Evolutionary conservation across 2,888 invertebrate genomes (phyloP), one percentile per base, ranked within the genome.

Genomic region (Ichneumoninae sp.): DNA sequence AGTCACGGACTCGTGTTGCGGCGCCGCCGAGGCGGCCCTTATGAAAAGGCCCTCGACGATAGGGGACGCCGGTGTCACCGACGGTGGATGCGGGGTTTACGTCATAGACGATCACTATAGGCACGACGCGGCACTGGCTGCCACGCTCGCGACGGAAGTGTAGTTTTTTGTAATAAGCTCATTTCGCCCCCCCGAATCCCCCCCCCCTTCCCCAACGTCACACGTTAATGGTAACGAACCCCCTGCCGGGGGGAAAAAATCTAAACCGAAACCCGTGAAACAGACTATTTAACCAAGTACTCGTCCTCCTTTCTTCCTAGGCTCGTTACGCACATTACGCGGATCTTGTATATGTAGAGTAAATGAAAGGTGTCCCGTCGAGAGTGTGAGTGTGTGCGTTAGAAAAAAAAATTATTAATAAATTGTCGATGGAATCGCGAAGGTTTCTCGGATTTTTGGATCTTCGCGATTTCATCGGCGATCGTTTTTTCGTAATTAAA

Each of bases 81-180:
- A 83, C 75, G 86, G 86, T 77, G 90, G 91, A 33, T 93, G 94
- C 90, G 95, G 95, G 89, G 96, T 96, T 92, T 96, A 96, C 95
- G 96, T 96, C 93, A 95, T 96, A 94, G 96, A 96, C 95, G 96
- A 96, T 94, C 96, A 96, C 94, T 96, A 96, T 94, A 94, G 94
- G 92, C 96, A 96, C 94, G 96, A 96, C 89, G 85, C 90, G 84
- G 66, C 88, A 81, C 88, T 91, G 54, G 91, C 92, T 75, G 94
- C 94, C 86, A 96, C 96, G 93, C 96, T 96, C 93, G 96, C 96
- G 91, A 97, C 96, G 92, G 96, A 96, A 95, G 97, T 96, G 95
- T 97, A 96, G 96, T 95, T 96, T 95, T 70, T 57, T 71, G 7
- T 68, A 52, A 63, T 73, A 47, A 63, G 26, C 52, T 71, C 71